Evolutionary conservation across 2,888 invertebrate genomes (phyloP).

Genomic region (Cataglyphis rosenhaueri): DNA sequence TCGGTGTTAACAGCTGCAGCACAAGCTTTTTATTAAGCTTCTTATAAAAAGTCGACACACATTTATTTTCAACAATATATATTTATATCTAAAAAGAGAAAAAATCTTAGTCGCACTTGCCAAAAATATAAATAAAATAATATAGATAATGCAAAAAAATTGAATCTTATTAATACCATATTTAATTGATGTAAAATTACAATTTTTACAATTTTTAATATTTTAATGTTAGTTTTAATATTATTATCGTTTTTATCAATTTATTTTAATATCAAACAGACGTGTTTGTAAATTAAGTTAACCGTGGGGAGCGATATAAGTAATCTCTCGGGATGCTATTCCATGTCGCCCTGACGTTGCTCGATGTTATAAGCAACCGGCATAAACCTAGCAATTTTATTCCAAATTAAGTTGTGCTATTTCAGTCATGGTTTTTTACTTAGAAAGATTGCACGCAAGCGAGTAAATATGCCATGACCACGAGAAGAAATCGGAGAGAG

Average conservation of each 20-base stretch:
- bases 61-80: conserved; percentile 36
- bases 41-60: conserved; percentile 3
- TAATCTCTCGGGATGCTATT: conserved; percentile 38
- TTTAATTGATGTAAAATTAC: not conserved
- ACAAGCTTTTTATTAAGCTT: conserved; percentile 1
- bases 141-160: not conserved
- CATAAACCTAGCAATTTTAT: conserved; percentile 49
- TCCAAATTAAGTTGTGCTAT: conserved; percentile 55
- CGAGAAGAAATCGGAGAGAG: conserved; percentile 9
- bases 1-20: not conserved
- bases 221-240: not conserved
- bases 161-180: not conserved
- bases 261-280: conserved; percentile 18
- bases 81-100: not conserved
- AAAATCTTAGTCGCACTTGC: not conserved
- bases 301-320: not conserved
- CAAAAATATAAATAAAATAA: conserved; percentile 4
- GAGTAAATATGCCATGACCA: not conserved
- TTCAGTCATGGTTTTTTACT: conserved; percentile 41
- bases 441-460: conserved; percentile 46
- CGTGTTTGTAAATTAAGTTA: not conserved
- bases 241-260: not conserved
- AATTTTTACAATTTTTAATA: not conserved
- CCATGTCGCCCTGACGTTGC: conserved; percentile 26
- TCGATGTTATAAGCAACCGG: conserved; percentile 27